Percentiles rank a stretch among this genome's conserved stretches.
These are phyloP conservation scores for Andrena bicolor DNA, from an alignment of 2,888 invertebrate species.

Conservation along the genomic window DNA sequence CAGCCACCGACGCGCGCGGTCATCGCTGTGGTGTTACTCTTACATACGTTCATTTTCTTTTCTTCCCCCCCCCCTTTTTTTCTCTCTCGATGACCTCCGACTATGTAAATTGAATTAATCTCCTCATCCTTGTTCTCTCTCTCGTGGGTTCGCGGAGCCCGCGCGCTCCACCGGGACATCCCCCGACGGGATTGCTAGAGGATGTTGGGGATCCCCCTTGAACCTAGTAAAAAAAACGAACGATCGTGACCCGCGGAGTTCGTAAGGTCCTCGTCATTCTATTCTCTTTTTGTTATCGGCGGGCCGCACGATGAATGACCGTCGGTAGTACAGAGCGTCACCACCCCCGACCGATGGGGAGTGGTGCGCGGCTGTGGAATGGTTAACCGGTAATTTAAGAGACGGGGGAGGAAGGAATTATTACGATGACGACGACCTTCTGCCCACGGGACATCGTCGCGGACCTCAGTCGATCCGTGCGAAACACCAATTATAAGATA, in stretches of 20 bases:
- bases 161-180: constrained; percentile 15
- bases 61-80: background rate
- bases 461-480: constrained; percentile 65
- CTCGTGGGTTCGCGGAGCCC: constrained; percentile 43
- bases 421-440: constrained; percentile 51
- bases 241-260: constrained; percentile 47
- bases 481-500: constrained; percentile 73
- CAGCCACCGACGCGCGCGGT: constrained; percentile 26
- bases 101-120: constrained; percentile 29
- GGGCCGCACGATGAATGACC: constrained; percentile 13
- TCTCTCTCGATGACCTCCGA: constrained; percentile 38
- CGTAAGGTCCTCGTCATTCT: constrained; percentile 46
- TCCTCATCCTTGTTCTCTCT: constrained; percentile 49
- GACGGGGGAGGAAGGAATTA: background rate
- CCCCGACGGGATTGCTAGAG: constrained; percentile 10
- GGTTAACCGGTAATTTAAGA: background rate
- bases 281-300: no score
- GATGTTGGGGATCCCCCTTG: constrained; percentile 13
- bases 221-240: constrained; percentile 50
- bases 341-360: constrained; percentile 3
- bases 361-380: background rate
- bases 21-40: constrained; percentile 36
- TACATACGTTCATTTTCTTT: no score
- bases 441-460: constrained; percentile 52
- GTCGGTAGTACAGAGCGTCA: background rate